Evolutionary conservation across 2,113 vertebrate genomes (phyloP).

Genomic region (Pheucticus melanocephalus): DNA sequence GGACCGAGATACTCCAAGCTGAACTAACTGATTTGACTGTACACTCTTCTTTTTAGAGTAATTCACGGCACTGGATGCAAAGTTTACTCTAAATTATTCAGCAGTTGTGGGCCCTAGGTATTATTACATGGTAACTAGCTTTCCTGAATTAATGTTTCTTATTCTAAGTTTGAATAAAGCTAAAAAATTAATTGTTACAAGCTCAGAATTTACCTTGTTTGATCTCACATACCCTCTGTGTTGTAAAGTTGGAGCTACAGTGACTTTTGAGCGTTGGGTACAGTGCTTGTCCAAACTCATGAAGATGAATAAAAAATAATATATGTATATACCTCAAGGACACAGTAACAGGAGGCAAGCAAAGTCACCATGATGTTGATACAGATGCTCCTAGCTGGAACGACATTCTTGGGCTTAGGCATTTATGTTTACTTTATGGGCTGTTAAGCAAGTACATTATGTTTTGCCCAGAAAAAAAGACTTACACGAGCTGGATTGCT

Average conservation of each 20-base stretch:
- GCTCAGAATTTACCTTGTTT: conserved; percentile 28
- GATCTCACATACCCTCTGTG: background rate
- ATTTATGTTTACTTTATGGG: conserved; percentile 30
- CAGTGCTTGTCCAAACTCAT: background rate
- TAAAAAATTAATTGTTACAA: conserved; percentile 58
- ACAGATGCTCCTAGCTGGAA: background rate
- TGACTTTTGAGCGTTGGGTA: background rate
- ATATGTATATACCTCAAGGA: conserved; percentile 12
- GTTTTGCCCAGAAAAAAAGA: background rate
- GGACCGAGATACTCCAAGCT: background rate
- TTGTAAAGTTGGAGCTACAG: background rate
- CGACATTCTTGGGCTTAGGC: background rate
- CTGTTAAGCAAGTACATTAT: background rate
- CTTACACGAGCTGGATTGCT: background rate
- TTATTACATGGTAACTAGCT: conserved; percentile 1
- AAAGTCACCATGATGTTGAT: conserved; percentile 20
- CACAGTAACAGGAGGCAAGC: background rate
- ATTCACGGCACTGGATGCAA: background rate
- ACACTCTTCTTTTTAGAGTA: background rate
- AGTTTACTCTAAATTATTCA: conserved; percentile 50
- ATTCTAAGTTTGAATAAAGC: conserved; percentile 10
- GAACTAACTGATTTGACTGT: background rate
- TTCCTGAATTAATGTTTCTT: conserved; percentile 35
- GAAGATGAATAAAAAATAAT: conserved; percentile 41
- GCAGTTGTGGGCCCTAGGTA: background rate